Evolutionary conservation across 2,888 invertebrate genomes (phyloP).

Genomic region (Sycophila texana): DNA sequence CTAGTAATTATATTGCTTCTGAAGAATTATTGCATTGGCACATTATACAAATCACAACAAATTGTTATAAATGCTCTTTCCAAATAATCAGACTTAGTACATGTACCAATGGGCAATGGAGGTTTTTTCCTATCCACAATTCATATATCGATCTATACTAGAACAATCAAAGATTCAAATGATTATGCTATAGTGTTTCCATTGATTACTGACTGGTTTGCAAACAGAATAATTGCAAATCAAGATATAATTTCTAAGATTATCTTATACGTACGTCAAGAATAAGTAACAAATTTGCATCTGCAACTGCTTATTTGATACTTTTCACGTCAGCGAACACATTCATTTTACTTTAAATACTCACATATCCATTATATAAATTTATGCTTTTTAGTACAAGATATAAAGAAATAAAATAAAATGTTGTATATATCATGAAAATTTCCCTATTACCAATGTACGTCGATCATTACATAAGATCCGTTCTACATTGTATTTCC

Average conservation of each 20-base stretch:
- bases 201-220: not conserved
- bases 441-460: too few species aligned
- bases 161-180: not conserved
- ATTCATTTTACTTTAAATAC: too few species aligned
- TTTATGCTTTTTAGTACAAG: too few species aligned
- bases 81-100: slow-evolving; percentile 29
- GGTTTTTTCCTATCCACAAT: not conserved
- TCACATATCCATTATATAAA: too few species aligned
- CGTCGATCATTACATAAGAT: too few species aligned
- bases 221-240: not conserved
- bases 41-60: slow-evolving; percentile 20
- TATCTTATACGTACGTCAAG: too few species aligned
- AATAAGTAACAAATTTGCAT: too few species aligned
- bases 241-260: not conserved
- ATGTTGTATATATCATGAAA: too few species aligned
- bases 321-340: too few species aligned
- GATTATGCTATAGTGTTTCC: not conserved
- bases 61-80: slow-evolving; percentile 7
- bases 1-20: slow-evolving; percentile 16
- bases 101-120: not conserved
- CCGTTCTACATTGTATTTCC: too few species aligned
- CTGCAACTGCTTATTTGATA: too few species aligned
- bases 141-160: not conserved
- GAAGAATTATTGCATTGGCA: not conserved
- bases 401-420: too few species aligned